Percentiles rank a stretch among this genome's conserved stretches.
These are phyloP conservation scores for Apis florea DNA, from an alignment of 1,140 invertebrate species.

Conservation along the genomic window DNA sequence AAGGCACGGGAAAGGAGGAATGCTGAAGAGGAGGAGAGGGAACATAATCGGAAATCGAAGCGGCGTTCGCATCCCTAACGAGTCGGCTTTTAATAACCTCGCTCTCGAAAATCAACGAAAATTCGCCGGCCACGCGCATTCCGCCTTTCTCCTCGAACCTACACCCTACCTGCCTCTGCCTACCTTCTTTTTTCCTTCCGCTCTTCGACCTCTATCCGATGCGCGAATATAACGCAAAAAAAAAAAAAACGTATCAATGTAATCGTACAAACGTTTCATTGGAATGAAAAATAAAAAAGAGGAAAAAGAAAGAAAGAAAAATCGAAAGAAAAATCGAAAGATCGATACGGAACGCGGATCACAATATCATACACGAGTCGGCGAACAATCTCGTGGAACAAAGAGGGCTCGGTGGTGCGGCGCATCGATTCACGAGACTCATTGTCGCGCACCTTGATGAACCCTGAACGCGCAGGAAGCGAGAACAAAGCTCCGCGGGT, in stretches of 20 bases:
- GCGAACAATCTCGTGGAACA: conserved; percentile 4
- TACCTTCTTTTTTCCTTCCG: too few species aligned
- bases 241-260: too few species aligned
- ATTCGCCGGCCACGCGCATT: conserved; percentile 1
- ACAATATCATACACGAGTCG: background rate
- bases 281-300: background rate
- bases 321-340: background rate
- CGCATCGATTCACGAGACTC: conserved; percentile 3
- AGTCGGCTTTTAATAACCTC: conserved; percentile 75
- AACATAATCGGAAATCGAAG: conserved; percentile 64
- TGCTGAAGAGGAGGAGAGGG: conserved; percentile 22
- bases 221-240: background rate
- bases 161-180: too few species aligned
- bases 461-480: background rate
- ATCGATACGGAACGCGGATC: background rate
- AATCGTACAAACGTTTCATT: background rate
- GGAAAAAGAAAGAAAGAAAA: background rate
- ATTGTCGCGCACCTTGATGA: conserved; percentile 45
- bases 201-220: background rate
- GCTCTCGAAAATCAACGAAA: conserved; percentile 67
- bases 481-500: conserved; percentile 32
- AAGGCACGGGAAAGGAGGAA: conserved; percentile 26
- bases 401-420: background rate
- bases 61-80: conserved; percentile 75
- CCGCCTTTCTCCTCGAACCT: background rate